These are phyloP conservation scores for Quadroppia sp. DNA, from an alignment of 2,888 invertebrate species.

Conservation along the genomic window DNA sequence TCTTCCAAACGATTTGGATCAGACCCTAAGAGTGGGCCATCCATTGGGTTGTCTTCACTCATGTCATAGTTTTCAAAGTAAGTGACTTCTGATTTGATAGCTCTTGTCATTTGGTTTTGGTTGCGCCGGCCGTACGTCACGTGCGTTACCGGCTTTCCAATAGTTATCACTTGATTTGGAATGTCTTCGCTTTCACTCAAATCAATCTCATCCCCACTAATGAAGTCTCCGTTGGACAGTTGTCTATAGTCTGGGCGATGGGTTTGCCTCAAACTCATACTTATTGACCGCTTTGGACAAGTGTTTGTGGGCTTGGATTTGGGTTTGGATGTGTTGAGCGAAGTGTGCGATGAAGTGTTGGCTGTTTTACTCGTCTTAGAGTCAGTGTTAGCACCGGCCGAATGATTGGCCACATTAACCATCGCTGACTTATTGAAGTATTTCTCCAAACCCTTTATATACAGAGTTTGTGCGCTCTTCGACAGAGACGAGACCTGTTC, in stretches of 20 bases:
- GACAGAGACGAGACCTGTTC: slow-evolving; percentile 22
- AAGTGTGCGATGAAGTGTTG: neutral
- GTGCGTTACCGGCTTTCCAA: neutral
- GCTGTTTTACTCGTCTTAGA: neutral
- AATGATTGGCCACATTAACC: slow-evolving; percentile 12
- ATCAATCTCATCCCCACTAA: neutral
- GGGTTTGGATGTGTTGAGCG: neutral
- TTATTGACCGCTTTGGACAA: neutral
- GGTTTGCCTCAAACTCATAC: neutral
- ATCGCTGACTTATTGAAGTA: slow-evolving; percentile 11
- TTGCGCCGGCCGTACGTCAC: neutral
- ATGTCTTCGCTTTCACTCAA: neutral
- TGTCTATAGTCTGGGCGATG: neutral
- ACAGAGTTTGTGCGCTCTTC: slow-evolving; percentile 13
- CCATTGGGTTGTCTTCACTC: no score
- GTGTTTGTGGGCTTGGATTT: neutral
- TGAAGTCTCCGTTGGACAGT: slow-evolving; percentile 10
- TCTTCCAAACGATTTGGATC: neutral
- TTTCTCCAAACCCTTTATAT: neutral
- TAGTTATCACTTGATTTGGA: neutral
- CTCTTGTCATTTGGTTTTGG: neutral
- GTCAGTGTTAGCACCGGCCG: neutral
- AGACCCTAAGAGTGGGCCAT: no score
- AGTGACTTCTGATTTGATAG: neutral
- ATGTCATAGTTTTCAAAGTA: neutral